A percentile compares a stretch with the other conserved stretches of the same genome.
Conservation (phyloP, 2,797 vertebrate genomes). For the Naso thynnoides region DNA sequence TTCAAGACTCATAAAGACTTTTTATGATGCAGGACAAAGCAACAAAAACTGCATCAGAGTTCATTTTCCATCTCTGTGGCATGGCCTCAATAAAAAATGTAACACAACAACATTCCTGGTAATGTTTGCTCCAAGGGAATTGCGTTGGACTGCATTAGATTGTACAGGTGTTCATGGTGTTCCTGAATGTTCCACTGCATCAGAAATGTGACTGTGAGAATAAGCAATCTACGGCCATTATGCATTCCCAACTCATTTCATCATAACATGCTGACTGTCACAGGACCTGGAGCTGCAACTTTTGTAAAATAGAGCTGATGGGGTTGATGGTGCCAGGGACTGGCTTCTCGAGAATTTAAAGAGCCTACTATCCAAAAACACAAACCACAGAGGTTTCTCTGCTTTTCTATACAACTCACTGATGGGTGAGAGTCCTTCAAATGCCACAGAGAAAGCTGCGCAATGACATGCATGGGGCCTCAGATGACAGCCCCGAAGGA, state of each 20-base stretch:
- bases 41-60: not conserved
- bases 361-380: conserved; percentile 25
- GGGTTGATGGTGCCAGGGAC: not conserved
- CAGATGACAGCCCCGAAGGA: conserved; percentile 52
- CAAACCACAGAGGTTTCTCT: conserved; percentile 23
- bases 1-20: not conserved
- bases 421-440: conserved; percentile 56
- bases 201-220: no score
- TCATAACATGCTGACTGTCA: conserved; percentile 22
- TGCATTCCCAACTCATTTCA: conserved; percentile 26
- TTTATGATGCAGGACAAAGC: not conserved
- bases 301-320: conserved; percentile 3
- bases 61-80: not conserved
- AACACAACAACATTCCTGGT: conserved; percentile 21
- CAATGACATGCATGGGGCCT: conserved; percentile 73
- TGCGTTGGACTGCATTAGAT: not conserved
- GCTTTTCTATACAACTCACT: conserved; percentile 37
- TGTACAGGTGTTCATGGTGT: conserved; percentile 3
- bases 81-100: conserved; percentile 9
- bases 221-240: no score
- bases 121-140: conserved; percentile 12
- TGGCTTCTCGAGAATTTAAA: conserved; percentile 2
- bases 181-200: conserved; percentile 4
- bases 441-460: conserved; percentile 69
- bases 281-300: conserved; percentile 34